These are phyloP conservation scores for Xylocopa sonorina DNA, from an alignment of 1,140 invertebrate genomes.

Conservation along the genomic window DNA sequence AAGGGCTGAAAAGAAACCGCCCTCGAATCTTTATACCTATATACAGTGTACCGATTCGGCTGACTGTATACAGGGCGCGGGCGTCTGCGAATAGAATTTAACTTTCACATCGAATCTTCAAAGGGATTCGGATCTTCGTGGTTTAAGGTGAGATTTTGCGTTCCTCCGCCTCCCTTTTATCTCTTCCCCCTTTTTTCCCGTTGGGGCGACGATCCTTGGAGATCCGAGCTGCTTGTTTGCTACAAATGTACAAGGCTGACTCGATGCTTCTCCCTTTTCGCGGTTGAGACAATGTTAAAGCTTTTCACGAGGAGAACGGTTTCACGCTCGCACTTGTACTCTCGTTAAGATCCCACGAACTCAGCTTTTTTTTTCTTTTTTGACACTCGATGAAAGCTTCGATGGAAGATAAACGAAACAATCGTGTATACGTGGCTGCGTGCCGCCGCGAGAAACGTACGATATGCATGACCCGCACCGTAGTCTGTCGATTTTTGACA, in stretches of 20 bases:
- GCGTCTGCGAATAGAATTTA: conserved; percentile 62
- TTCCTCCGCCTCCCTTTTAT: conserved; percentile 33
- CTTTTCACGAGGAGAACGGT: conserved; percentile 21
- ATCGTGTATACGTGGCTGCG: conserved; percentile 25
- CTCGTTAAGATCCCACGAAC: conserved; percentile 6
- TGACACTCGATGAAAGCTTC: not conserved
- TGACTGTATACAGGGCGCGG: not conserved
- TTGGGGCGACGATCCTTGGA: conserved; percentile 20
- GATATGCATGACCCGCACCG: conserved; percentile 64
- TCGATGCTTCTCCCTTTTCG: conserved; percentile 35
- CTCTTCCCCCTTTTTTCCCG: not conserved
- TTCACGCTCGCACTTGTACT: conserved; percentile 10
- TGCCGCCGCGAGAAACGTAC: conserved; percentile 42
- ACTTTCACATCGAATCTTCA: conserved; percentile 59
- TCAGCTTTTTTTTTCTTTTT: not conserved
- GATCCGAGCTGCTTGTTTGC: conserved; percentile 55
- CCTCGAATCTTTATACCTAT: conserved; percentile 54
- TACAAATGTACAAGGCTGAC: conserved; percentile 58
- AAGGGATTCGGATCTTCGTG: conserved; percentile 53
- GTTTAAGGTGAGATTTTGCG: conserved; percentile 65
- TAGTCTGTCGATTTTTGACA: conserved; percentile 66
- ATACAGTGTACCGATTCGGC: conserved; percentile 43
- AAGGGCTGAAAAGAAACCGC: conserved; percentile 66
- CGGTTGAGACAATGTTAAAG: conserved; percentile 45
- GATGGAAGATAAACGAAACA: not conserved